These are phyloP conservation scores for Anableps anableps DNA, from an alignment of 2,797 vertebrate species.

Conservation along the genomic window DNA sequence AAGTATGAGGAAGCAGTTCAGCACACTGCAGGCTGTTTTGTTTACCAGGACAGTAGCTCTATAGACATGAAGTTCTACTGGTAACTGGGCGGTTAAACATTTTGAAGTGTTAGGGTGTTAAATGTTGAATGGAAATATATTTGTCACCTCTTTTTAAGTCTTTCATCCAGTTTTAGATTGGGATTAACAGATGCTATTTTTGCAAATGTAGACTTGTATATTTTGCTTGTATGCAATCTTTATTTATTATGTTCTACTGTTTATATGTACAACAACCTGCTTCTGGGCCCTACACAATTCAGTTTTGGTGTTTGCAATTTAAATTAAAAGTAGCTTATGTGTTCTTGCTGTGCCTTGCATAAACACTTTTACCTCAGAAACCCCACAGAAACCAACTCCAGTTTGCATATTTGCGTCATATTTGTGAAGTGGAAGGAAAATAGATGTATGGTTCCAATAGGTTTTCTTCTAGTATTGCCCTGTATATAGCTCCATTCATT, in stretches of 20 bases:
- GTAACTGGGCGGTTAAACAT: constrained; percentile 13
- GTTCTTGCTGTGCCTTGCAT: not conserved
- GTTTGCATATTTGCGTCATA: not conserved
- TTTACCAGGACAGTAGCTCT: constrained; percentile 31
- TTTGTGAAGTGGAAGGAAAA: not conserved
- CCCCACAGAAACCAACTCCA: not conserved
- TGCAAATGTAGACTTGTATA: not conserved
- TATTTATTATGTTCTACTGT: not conserved
- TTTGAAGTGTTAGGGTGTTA: constrained; percentile 29
- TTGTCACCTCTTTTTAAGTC: constrained; percentile 4
- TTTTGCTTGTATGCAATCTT: not conserved
- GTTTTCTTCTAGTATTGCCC: no score
- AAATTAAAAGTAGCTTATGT: not conserved
- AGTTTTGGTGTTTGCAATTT: not conserved
- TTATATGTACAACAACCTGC: not conserved
- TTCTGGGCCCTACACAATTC: not conserved
- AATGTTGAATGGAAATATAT: constrained; percentile 35
- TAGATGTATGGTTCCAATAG: not conserved
- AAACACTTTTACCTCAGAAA: not conserved
- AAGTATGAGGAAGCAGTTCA: constrained; percentile 28
- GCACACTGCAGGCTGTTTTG: constrained; percentile 33
- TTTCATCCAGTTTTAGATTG: not conserved
- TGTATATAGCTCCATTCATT: not conserved
- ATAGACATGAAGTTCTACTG: constrained; percentile 14
- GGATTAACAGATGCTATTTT: not conserved